Base-by-base conservation (phyloP, 2,888 invertebrate genomes). In the Lymantria monacha region DNA sequence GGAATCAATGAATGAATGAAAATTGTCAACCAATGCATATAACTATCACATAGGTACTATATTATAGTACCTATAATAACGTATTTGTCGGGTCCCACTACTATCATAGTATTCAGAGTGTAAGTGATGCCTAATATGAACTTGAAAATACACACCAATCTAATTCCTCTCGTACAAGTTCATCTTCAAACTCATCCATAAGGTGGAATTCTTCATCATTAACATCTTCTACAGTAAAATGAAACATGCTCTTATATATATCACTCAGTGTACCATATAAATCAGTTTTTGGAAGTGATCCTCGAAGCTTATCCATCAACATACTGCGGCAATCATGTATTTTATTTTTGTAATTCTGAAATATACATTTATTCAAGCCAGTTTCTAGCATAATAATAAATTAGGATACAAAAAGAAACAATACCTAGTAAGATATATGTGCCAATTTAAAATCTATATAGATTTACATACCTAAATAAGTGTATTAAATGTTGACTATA, bases 131-230 rank as follows among this genome's bases (percentile, higher is more conserved):
- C 14, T 38, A n/a, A 41, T 5, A 41, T 14, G 3, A 14, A 22
- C 0, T 41, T 14, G 15, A 41, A 41, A 38, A 14, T 15, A 40
- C 40, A 50, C 72, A 90, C 89, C 91, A 89, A 59, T 87, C 71
- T 30, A 87, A 60, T 72, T 91, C 90, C 66, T 89, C 88, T 57
- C 87, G 83, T 12, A 91, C 76, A 45, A 91, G 73, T 64, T 91
- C 88, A 60, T 77, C 76, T 71, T 81, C 81, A 42, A 91, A 74
- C 68, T 84, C 83, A 55, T 85, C 79, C 40, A 87, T 61, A 7
- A 85, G 50, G 53, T 81, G 69, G 50, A 69, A 60, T 71, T 90
- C 90, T 64, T 90, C 84, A 57, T 74, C 76, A 66, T 83, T 77
- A 45, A 71, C 54, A 40, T 51, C 49, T 43, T 71, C 67, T 52